Conservation (phyloP, 2,888 invertebrate genomes). For the Tetranychus truncatus region DNA sequence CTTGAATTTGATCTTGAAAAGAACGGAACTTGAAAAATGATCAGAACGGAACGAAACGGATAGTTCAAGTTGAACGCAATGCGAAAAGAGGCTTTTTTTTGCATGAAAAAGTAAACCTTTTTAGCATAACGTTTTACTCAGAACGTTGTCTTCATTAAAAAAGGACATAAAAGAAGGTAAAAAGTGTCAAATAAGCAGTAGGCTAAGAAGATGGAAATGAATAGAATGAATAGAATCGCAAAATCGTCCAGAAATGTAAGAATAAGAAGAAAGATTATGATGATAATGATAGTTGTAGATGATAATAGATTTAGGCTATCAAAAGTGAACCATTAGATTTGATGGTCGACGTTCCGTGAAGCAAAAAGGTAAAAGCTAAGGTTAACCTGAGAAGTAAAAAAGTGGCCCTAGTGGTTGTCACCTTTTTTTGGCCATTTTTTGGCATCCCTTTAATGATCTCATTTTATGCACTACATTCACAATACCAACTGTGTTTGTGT, state of each 20-base stretch:
- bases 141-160: not conserved
- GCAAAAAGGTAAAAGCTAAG: not conserved
- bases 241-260: not conserved
- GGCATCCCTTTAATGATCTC: not conserved
- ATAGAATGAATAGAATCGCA: not conserved
- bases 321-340: not conserved
- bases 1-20: not conserved
- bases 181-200: not conserved
- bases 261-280: too few relatives aligned
- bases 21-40: not conserved
- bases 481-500: not conserved
- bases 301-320: not conserved
- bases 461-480: not conserved
- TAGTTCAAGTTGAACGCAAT: not conserved
- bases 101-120: not conserved
- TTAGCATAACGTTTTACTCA: not conserved
- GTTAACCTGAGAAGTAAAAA: not conserved
- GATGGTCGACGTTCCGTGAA: not conserved
- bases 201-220: not conserved
- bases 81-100: not conserved
- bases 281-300: not conserved
- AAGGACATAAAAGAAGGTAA: not conserved
- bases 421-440: not conserved
- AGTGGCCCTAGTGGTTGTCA: not conserved
- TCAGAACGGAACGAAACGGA: slow-evolving; percentile 1